Evolutionary conservation across 2,113 vertebrate species (phyloP).

Genomic region (Illadopsis cleaveri): DNA sequence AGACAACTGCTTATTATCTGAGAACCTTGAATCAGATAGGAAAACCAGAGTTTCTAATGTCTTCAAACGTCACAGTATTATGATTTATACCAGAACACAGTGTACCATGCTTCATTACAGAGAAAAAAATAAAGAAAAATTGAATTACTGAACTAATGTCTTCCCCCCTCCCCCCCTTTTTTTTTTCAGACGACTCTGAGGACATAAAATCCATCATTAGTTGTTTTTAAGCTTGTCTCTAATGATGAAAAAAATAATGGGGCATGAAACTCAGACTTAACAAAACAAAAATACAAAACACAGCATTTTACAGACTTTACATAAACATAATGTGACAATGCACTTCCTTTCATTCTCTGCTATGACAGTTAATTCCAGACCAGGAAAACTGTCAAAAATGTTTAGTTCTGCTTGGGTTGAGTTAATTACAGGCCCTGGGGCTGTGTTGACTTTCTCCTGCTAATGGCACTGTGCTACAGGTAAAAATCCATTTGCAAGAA

Average conservation of each 20-base stretch:
- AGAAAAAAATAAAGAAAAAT: not conserved
- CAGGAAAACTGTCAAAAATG: slow-evolving; percentile 98
- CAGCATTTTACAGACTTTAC: slow-evolving; percentile 77
- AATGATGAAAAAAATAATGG: slow-evolving; percentile 83
- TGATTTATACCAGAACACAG: slow-evolving; percentile 68
- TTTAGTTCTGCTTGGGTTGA: slow-evolving; percentile 96
- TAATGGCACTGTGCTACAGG: slow-evolving; percentile 95
- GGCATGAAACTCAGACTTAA: slow-evolving; percentile 70
- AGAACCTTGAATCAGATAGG: slow-evolving; percentile 51
- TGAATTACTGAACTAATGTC: slow-evolving; percentile 71
- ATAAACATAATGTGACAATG: slow-evolving; percentile 92
- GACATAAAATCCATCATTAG: slow-evolving; percentile 77
- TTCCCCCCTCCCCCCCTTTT: slow-evolving; percentile 5
- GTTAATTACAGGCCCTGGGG: slow-evolving; percentile 94
- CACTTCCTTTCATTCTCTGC: slow-evolving; percentile 90
- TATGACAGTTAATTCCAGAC: slow-evolving; percentile 97
- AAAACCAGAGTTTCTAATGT: slow-evolving; percentile 58
- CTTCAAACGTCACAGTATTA: slow-evolving; percentile 67
- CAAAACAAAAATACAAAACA: slow-evolving; percentile 75
- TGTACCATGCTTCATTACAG: slow-evolving; percentile 68
- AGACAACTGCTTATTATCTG: slow-evolving; percentile 64
- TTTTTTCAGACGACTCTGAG: not conserved
- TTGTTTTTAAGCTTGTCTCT: slow-evolving; percentile 78
- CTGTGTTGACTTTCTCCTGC: slow-evolving; percentile 83
- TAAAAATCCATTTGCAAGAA: slow-evolving; percentile 93